Evolutionary conservation across 2,113 vertebrate genomes (phyloP), one percentile per base, ranked within the genome.

Genomic region (Struthio camelus): DNA sequence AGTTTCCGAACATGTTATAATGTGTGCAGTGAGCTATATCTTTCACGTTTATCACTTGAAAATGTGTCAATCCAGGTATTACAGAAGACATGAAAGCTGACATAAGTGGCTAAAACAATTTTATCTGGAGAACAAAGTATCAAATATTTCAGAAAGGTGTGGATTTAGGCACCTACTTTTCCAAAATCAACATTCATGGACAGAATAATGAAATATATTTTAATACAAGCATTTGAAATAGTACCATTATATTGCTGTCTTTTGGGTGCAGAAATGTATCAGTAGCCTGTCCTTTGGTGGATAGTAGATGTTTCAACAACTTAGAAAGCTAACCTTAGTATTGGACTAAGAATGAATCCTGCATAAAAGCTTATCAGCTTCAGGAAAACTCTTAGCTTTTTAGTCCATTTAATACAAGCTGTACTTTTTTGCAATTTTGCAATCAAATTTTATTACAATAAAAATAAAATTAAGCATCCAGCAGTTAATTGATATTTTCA

Each of bases 361-460:
- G 48, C n/a, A 22, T 16, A 17, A 19, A 70, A 56, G 15, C 2
- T 0, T 15, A 16, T 25, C 2, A 6, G 20, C 44, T 73, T 11
- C 62, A 54, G 65, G 50, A 44, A 42, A 75, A 34, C 61, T 80
- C 20, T 85, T 71, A 46, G 34, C 64, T 89, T 89, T 38, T 64
- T 24, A 44, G 28, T 76, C 70, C 2, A 69, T n/a, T 51, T 54
- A 65, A n/a, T 30, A 9, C 12, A 30, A 10, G 40, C 28, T 81
- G 44, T 34, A 64, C 17, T 1, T 42, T 65, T 53, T 58, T 59
- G 14, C 51, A 17, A 16, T 81, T 87, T 48, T 53, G 23, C 54
- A 67, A 1, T 75, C 13, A 32, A 24, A 2, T 17, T 18, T 64
- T 36, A 7, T 4, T 78, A 38, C 11, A 40, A 7, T 9, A n/a